Conservation (phyloP, 1,140 invertebrate genomes). For the Archivesica marissinica region DNA sequence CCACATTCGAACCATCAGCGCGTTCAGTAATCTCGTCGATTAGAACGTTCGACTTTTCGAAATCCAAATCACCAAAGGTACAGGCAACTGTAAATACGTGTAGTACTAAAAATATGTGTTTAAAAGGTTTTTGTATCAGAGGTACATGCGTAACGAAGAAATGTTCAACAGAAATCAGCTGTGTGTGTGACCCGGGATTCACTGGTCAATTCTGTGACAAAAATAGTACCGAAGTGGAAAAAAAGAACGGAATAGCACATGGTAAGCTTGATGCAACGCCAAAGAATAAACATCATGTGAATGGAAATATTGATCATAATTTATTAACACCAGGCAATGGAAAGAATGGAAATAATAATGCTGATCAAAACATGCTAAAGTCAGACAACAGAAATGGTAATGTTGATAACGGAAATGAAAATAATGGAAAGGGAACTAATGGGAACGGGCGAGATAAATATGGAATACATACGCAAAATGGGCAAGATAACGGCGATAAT, state of each 20-base stretch:
- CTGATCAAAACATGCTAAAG: background rate
- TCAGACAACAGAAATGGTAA: no score
- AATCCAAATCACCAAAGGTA: no score
- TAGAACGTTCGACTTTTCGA: background rate
- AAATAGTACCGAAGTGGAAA: constrained; percentile 9
- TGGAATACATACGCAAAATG: background rate
- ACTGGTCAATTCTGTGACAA: constrained; percentile 45
- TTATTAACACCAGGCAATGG: background rate
- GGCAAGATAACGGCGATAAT: background rate
- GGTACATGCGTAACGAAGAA: constrained; percentile 29
- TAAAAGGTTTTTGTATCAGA: constrained; percentile 22
- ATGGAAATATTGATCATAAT: constrained; percentile 5
- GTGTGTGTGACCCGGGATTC: constrained; percentile 14
- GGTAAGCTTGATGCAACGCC: background rate
- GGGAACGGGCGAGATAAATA: background rate
- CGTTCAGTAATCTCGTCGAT: background rate
- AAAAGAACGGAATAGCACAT: constrained; percentile 2
- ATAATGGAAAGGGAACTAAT: background rate
- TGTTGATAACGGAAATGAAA: background rate
- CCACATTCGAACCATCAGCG: background rate
- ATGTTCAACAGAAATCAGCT: constrained; percentile 17
- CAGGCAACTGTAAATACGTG: background rate
- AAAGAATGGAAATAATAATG: background rate
- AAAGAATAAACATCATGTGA: constrained; percentile 19
- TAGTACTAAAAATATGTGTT: constrained; percentile 5